These are phyloP conservation scores for Odontocolon sp. DNA, from an alignment of 2,888 invertebrate genomes.

Conservation along the genomic window DNA sequence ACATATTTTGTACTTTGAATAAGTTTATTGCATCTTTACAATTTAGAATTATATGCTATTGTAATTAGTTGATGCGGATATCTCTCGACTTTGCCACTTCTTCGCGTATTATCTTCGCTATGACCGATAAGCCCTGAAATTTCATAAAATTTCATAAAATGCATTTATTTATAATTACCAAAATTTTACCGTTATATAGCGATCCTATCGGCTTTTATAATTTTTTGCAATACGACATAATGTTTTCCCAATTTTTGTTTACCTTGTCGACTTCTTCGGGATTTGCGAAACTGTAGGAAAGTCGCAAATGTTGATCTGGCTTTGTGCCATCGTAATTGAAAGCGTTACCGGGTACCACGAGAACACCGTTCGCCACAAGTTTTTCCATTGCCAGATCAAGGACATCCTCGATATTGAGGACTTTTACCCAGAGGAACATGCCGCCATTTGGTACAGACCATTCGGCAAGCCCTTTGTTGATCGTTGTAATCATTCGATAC, in stretches of 20 bases:
- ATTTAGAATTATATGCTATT: neutral
- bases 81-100: neutral
- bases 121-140: neutral
- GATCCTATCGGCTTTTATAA: no score
- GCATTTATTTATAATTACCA: no score
- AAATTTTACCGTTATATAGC: no score
- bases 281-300: conserved; percentile 87
- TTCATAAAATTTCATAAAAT: neutral
- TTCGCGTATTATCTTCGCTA: neutral
- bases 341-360: conserved; percentile 88
- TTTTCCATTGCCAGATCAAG: conserved; percentile 86
- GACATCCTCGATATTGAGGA: conserved; percentile 85
- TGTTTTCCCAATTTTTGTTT: conserved; percentile 34
- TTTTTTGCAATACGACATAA: no score
- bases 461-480: conserved; percentile 83
- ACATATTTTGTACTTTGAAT: no score
- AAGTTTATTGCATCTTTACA: no score
- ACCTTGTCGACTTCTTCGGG: conserved; percentile 85
- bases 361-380: conserved; percentile 85
- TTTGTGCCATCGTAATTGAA: conserved; percentile 84
- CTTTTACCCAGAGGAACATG: conserved; percentile 90
- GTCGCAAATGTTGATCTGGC: conserved; percentile 85
- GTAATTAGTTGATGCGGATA: neutral
- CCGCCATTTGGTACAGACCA: conserved; percentile 88
- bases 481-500: neutral